A percentile compares a stretch with the other conserved stretches of the same genome.
These are phyloP conservation scores for Piezodorus guildinii DNA, from an alignment of 1,140 invertebrate genomes.

Conservation along the genomic window DNA sequence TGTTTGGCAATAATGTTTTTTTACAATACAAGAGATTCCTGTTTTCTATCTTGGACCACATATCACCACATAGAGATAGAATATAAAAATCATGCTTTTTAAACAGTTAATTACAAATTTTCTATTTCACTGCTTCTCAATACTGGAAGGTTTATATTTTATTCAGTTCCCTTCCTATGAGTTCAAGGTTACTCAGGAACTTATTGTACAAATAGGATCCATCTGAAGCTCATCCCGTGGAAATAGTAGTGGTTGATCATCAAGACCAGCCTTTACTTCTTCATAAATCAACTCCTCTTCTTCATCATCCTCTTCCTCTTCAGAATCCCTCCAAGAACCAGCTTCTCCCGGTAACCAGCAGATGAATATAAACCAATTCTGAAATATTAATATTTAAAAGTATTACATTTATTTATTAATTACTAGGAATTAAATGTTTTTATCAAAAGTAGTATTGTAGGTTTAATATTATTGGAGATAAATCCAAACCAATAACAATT, in stretches of 20 bases:
- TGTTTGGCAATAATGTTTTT: background rate
- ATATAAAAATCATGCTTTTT: background rate
- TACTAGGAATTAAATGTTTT: too few species aligned
- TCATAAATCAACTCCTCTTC: conserved; percentile 28
- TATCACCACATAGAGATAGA: background rate
- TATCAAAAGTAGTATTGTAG: too few species aligned
- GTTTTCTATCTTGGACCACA: background rate
- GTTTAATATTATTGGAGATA: too few species aligned
- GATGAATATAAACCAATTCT: conserved; percentile 30
- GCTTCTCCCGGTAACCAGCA: conserved; percentile 28
- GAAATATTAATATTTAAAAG: conserved; percentile 11
- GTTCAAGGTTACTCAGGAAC: conserved; percentile 20
- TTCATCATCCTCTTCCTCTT: conserved; percentile 28
- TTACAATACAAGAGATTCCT: background rate
- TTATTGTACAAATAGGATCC: conserved; percentile 29
- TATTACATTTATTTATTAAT: too few species aligned
- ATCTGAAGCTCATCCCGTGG: conserved; percentile 26
- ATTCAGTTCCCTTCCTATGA: background rate
- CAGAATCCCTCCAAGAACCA: conserved; percentile 24
- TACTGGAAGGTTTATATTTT: background rate
- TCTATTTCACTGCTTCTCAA: too few species aligned
- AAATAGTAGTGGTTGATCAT: conserved; percentile 26
- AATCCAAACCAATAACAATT: too few species aligned
- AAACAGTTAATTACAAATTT: too few species aligned
- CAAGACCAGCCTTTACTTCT: conserved; percentile 17